These are phyloP conservation scores for Mycetomoellerius zeteki DNA, from an alignment of 1,140 invertebrate species.

Conservation along the genomic window DNA sequence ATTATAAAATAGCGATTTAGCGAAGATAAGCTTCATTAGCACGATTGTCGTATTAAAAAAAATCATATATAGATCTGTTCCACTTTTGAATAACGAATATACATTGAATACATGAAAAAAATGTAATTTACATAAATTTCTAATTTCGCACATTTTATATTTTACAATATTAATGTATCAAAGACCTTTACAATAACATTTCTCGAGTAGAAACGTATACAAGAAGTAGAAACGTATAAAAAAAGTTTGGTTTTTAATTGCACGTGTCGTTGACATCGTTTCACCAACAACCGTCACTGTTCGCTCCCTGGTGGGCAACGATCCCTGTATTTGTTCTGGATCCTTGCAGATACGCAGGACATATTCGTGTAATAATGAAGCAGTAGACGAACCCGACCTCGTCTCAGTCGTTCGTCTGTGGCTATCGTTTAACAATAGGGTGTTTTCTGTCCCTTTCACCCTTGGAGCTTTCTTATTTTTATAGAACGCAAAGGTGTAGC, in stretches of 20 bases:
- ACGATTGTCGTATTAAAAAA: not conserved
- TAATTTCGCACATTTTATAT: not conserved
- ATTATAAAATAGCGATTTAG: not conserved
- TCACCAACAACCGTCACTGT: constrained; percentile 55
- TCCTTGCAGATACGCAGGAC: not conserved
- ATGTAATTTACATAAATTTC: not conserved
- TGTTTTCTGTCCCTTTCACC: constrained; percentile 51
- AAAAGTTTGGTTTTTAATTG: constrained; percentile 42
- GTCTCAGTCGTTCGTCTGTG: not conserved
- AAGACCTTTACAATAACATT: constrained; percentile 14
- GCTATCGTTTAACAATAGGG: constrained; percentile 66
- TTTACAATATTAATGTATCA: not conserved
- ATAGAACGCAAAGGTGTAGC: constrained; percentile 82
- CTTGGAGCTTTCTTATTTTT: constrained; percentile 78
- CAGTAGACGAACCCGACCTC: constrained; percentile 31
- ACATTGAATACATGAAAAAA: not conserved
- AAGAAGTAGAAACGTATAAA: not conserved
- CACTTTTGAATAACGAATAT: not conserved
- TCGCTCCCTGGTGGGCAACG: constrained; percentile 26
- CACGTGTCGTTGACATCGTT: constrained; percentile 54
- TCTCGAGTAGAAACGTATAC: not conserved
- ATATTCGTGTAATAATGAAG: constrained; percentile 27
- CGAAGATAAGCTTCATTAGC: not conserved
- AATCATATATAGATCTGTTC: not conserved
- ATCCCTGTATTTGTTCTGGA: not conserved